Percentiles rank a stretch among this genome's conserved stretches.
These are phyloP conservation scores for Anorthoa munda DNA, from an alignment of 2,888 invertebrate species.

Conservation along the genomic window DNA sequence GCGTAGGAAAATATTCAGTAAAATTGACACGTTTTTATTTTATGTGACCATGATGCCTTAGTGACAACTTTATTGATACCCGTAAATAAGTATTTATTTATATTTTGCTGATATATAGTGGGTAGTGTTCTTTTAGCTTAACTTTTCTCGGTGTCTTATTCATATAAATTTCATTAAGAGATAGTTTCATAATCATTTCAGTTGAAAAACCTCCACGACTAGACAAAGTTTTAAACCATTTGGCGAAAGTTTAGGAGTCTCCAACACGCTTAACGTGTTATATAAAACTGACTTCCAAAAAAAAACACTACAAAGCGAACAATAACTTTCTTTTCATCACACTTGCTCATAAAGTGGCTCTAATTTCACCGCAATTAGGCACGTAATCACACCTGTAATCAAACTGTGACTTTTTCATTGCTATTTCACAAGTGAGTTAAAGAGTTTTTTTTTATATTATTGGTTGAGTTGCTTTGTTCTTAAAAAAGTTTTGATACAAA, in stretches of 20 bases:
- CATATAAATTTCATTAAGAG: not conserved
- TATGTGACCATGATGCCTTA: constrained; percentile 58
- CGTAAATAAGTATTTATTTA: constrained; percentile 46
- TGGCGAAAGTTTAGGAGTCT: not conserved
- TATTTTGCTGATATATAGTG: constrained; percentile 18
- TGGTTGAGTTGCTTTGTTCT: no score
- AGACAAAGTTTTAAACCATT: not conserved
- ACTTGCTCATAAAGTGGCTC: no score
- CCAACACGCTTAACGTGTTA: not conserved
- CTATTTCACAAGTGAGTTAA: no score
- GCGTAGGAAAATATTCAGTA: constrained; percentile 46
- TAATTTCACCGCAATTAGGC: no score
- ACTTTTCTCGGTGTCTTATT: not conserved
- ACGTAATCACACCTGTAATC: no score
- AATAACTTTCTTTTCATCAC: no score
- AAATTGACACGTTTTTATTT: constrained; percentile 64
- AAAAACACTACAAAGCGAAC: no score
- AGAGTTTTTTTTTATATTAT: no score
- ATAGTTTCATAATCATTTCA: not conserved
- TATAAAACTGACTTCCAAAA: no score
- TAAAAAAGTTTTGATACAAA: no score
- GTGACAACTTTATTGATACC: constrained; percentile 62
- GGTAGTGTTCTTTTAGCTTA: not conserved
- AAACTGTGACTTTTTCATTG: no score
- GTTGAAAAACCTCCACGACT: not conserved